Conservation (phyloP, 2,797 vertebrate genomes). For the Meriones psammophilus region DNA sequence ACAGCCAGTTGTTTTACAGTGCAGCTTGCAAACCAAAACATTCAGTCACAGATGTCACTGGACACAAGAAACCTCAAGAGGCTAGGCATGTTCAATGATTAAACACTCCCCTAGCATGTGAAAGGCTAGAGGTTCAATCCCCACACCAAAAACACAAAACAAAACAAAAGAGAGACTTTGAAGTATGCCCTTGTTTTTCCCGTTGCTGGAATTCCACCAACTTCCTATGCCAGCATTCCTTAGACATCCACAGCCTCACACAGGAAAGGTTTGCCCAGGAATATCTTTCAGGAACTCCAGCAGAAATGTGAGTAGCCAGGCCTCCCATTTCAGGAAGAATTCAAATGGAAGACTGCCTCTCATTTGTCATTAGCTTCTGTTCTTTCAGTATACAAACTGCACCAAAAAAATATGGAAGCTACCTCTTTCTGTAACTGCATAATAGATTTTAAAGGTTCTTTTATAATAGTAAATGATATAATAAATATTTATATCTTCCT, state of each 20-base stretch:
- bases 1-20: background rate
- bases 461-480: background rate
- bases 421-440: background rate
- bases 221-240: background rate
- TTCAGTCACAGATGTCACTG: background rate
- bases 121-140: background rate
- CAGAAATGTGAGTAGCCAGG: background rate
- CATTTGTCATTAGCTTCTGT: background rate
- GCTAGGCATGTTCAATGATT: background rate
- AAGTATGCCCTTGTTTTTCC: background rate
- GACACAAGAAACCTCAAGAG: background rate
- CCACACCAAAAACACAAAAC: background rate
- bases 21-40: background rate
- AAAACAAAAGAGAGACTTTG: background rate
- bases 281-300: background rate
- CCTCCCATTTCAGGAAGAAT: background rate
- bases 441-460: background rate
- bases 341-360: background rate
- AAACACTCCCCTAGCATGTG: background rate
- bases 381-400: background rate
- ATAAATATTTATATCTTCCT: constrained; percentile 25
- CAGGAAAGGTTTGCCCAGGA: background rate
- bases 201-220: background rate
- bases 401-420: background rate
- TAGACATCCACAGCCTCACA: background rate